Conservation (phyloP, 2,113 vertebrate species). For the Corythaixoides concolor region DNA sequence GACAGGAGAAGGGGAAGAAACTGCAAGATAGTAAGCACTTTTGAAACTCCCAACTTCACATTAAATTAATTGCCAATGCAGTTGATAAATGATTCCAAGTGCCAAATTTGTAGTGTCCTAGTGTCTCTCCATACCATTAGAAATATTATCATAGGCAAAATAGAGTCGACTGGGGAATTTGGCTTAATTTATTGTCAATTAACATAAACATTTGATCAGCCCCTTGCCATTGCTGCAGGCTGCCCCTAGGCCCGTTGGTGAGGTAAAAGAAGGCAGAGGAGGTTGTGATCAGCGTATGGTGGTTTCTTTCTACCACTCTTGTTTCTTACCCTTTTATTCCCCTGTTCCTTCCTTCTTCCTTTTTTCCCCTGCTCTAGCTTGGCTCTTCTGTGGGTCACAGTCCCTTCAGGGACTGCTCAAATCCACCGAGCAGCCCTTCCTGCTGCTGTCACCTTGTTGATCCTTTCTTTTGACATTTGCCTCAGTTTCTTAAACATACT, state of each 20-base stretch:
- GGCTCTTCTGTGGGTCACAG: not conserved
- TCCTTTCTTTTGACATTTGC: not conserved
- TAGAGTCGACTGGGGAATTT: not conserved
- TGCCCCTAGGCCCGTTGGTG: not conserved
- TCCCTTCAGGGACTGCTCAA: not conserved
- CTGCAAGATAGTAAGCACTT: not conserved
- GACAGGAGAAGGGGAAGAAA: not conserved
- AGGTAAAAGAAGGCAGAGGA: not conserved
- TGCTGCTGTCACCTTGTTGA: not conserved
- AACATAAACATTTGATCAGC: not conserved
- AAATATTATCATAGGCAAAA: not conserved
- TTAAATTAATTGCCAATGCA: not conserved
- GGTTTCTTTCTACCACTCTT: not conserved
- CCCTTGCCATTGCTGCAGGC: fast-evolving
- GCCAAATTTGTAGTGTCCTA: not conserved
- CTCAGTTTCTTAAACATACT: not conserved
- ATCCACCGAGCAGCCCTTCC: not conserved
- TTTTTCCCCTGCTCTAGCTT: not conserved
- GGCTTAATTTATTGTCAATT: not conserved
- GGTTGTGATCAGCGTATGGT: not conserved
- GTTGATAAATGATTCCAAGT: not conserved
- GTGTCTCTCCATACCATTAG: not conserved
- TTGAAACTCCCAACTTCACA: not conserved
- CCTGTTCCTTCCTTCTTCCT: not conserved
- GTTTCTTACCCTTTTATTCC: not conserved